phyloP scores from a whole-genome alignment of 2,888 invertebrate species.

The Aethes cnicana region DNA sequence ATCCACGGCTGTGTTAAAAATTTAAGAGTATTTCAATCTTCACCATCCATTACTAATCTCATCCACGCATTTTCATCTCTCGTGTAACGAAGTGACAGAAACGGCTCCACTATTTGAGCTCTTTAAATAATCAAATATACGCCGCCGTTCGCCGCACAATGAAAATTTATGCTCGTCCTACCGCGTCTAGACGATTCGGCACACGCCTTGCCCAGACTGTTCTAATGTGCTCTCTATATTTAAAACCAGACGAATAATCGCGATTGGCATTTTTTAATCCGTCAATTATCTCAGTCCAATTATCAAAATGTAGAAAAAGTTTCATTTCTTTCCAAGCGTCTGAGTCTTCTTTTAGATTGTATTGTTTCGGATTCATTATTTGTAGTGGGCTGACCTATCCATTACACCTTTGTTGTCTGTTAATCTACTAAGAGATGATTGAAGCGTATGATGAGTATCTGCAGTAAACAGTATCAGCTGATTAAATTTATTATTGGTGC shows the following conservation, averaged over 20 bases:
- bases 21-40: not conserved
- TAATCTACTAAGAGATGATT: constrained; percentile 48
- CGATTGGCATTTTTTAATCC: constrained; percentile 49
- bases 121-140: constrained; percentile 77
- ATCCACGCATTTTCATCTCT: constrained; percentile 19
- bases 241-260: constrained; percentile 49
- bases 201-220: constrained; percentile 45
- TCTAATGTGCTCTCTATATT: constrained; percentile 55
- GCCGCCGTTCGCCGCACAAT: constrained; percentile 49
- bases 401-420: too few relatives aligned
- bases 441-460: constrained; percentile 57
- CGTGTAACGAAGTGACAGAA: constrained; percentile 36
- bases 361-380: too few relatives aligned
- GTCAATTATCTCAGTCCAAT: constrained; percentile 18
- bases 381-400: too few relatives aligned
- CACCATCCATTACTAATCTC: not conserved
- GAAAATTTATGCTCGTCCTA: constrained; percentile 52
- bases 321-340: too few relatives aligned
- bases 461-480: constrained; percentile 64
- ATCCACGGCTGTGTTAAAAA: too few relatives aligned
- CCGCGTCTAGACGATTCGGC: constrained; percentile 45
- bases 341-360: not conserved
- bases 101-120: constrained; percentile 47
- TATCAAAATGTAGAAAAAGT: too few relatives aligned
- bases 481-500: constrained; percentile 66